phyloP scores from a whole-genome alignment of 2,113 vertebrate species.

The Aegotheles bennettii region DNA sequence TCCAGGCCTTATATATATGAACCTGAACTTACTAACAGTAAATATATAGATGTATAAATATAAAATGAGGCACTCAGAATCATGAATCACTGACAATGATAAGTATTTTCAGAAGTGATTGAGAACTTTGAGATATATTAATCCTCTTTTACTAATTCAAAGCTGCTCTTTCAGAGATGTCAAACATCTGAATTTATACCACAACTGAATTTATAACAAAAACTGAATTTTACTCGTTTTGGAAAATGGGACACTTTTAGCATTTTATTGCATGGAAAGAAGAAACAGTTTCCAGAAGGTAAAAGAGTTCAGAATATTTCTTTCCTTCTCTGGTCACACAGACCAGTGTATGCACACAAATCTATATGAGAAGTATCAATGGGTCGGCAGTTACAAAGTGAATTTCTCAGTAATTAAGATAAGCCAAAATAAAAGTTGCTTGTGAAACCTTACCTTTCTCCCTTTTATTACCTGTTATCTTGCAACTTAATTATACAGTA shows the following conservation, averaged over 20 bases:
- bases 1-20: background rate
- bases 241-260: fast-evolving
- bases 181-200: background rate
- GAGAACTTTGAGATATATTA: background rate
- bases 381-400: background rate
- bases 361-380: background rate
- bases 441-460: background rate
- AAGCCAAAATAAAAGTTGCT: background rate
- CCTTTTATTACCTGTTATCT: background rate
- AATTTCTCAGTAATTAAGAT: background rate
- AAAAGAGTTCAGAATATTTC: background rate
- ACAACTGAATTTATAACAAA: no score
- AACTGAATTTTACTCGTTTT: background rate
- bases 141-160: background rate
- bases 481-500: background rate
- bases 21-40: background rate
- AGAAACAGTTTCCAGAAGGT: background rate
- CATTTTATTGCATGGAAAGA: background rate
- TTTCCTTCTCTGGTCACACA: background rate
- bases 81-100: background rate
- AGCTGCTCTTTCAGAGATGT: fast-evolving
- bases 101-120: background rate
- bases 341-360: no score
- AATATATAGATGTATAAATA: background rate
- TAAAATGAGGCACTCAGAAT: background rate